Conservation (phyloP, 2,888 invertebrate species). For the Ophion ellenae region DNA sequence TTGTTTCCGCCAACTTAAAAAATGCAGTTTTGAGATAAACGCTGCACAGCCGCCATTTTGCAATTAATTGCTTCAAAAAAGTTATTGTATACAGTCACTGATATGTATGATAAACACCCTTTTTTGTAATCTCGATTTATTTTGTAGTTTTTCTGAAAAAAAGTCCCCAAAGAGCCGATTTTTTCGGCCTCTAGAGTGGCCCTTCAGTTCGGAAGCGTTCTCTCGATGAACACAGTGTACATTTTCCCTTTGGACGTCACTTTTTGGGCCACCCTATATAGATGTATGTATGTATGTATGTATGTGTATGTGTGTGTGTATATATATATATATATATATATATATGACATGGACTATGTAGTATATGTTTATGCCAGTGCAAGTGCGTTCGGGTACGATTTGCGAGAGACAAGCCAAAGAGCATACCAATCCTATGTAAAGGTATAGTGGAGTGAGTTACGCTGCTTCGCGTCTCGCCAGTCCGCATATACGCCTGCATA, state of each 20-base stretch:
- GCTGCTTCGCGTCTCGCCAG: not conserved
- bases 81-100: no score
- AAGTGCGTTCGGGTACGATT: not conserved
- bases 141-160: no score
- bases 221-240: no score
- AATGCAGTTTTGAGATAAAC: no score
- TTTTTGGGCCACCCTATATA: not conserved
- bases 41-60: no score
- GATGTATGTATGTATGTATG: not conserved
- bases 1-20: no score
- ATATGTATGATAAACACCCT: no score
- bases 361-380: conserved; percentile 6
- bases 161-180: no score
- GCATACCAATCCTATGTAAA: not conserved
- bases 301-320: not conserved
- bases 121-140: no score
- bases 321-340: not conserved
- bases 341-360: not conserved
- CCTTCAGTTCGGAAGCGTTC: no score
- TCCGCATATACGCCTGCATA: not conserved
- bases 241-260: not conserved
- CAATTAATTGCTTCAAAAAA: no score
- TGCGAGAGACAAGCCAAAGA: not conserved
- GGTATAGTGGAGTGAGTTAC: not conserved
- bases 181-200: no score